phyloP scores from a whole-genome alignment of 2,797 vertebrate species.

The Dromococcyx pavoninus region DNA sequence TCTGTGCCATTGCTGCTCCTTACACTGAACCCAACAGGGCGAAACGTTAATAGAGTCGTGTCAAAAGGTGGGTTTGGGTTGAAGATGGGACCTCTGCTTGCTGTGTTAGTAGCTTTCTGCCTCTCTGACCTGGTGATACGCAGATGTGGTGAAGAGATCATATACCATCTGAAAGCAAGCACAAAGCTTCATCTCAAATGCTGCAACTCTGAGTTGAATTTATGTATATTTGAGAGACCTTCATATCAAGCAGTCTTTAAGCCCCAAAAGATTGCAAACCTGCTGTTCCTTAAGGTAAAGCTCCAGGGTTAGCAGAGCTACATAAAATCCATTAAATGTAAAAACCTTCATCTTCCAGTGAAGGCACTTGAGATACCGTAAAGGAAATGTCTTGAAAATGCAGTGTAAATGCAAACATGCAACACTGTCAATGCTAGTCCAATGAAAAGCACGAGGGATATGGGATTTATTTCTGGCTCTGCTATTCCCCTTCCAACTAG shows the following conservation, averaged over 20 bases:
- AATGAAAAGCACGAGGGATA: neutral
- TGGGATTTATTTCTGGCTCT: neutral
- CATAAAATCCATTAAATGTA: neutral
- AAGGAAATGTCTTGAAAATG: neutral
- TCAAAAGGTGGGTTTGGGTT: neutral
- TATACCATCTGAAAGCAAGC: neutral
- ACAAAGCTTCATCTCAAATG: neutral
- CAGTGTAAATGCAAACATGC: neutral
- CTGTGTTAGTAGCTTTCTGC: neutral
- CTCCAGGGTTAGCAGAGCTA: neutral
- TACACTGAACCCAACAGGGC: neutral
- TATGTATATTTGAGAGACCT: neutral
- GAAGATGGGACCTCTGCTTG: neutral
- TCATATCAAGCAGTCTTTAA: neutral
- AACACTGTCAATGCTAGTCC: neutral
- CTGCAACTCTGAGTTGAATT: neutral
- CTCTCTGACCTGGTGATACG: neutral
- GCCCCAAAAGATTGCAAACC: neutral
- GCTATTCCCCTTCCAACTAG: neutral
- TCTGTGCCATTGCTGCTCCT: neutral
- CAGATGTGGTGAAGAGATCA: neutral
- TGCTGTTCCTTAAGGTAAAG: neutral
- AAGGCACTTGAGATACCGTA: neutral
- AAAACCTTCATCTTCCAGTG: neutral
- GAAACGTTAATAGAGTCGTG: neutral